Evolutionary conservation across 2,113 vertebrate genomes (phyloP).

Genomic region (Carollia perspicillata): DNA sequence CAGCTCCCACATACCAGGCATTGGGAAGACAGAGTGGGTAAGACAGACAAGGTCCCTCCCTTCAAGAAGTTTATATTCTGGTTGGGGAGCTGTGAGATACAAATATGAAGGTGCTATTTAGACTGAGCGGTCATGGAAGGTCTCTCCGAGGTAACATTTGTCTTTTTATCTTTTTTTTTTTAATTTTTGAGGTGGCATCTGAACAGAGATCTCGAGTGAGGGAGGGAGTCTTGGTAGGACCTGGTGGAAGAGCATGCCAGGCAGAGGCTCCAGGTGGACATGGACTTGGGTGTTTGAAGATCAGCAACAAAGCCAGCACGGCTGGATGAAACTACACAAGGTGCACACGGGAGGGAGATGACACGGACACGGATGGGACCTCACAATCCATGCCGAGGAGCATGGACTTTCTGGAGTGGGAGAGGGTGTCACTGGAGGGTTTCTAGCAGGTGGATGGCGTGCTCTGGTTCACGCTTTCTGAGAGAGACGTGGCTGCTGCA

Average conservation of each 20-base stretch:
- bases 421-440: not conserved
- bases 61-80: not conserved
- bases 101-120: not conserved
- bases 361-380: not conserved
- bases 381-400: not conserved
- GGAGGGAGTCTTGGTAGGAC: not conserved
- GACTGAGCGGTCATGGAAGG: not conserved
- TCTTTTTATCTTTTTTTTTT: too few relatives aligned
- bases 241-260: not conserved
- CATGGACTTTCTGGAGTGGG: not conserved
- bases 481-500: not conserved
- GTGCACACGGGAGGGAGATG: not conserved
- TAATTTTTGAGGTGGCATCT: not conserved
- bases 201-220: not conserved
- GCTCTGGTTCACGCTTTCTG: not conserved
- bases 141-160: not conserved
- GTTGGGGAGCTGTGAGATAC: not conserved
- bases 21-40: not conserved
- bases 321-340: not conserved
- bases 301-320: not conserved
- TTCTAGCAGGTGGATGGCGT: not conserved
- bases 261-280: not conserved
- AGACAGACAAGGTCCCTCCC: not conserved
- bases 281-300: not conserved
- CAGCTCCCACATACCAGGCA: not conserved